Evolutionary conservation across 2,888 invertebrate species (phyloP).

Genomic region (Sinotaia quadrata): DNA sequence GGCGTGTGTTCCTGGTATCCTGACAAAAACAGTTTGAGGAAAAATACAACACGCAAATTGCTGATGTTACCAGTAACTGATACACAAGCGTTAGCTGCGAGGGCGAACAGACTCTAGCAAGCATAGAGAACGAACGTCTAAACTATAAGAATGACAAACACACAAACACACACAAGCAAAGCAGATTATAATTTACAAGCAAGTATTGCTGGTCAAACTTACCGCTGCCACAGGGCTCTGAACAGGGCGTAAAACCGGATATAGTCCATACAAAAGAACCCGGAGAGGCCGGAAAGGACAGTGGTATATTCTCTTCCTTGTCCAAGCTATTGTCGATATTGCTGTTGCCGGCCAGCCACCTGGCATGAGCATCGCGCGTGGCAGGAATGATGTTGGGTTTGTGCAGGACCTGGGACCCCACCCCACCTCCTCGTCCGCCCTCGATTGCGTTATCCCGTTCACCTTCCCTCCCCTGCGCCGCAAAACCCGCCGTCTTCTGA

Average conservation of each 20-base stretch:
- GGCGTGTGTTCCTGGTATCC: too few species aligned
- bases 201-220: too few species aligned
- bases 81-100: too few species aligned
- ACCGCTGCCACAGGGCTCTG: constrained; percentile 87
- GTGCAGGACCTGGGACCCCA: constrained; percentile 12
- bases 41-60: too few species aligned
- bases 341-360: neutral
- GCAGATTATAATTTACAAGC: too few species aligned
- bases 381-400: constrained; percentile 24
- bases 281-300: constrained; percentile 18
- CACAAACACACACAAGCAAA: too few species aligned
- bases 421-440: neutral
- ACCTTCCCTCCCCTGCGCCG: neutral
- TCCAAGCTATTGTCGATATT: constrained; percentile 1
- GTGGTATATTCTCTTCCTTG: constrained; percentile 17
- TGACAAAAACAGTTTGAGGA: too few species aligned
- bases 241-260: constrained; percentile 83
- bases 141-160: too few species aligned
- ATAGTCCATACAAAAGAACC: constrained; percentile 82
- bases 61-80: too few species aligned
- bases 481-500: neutral
- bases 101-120: too few species aligned
- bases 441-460: neutral
- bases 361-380: neutral
- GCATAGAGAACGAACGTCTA: too few species aligned